phyloP scores from a whole-genome alignment of 2,888 invertebrate species.

The Chymomyza caudatula region DNA sequence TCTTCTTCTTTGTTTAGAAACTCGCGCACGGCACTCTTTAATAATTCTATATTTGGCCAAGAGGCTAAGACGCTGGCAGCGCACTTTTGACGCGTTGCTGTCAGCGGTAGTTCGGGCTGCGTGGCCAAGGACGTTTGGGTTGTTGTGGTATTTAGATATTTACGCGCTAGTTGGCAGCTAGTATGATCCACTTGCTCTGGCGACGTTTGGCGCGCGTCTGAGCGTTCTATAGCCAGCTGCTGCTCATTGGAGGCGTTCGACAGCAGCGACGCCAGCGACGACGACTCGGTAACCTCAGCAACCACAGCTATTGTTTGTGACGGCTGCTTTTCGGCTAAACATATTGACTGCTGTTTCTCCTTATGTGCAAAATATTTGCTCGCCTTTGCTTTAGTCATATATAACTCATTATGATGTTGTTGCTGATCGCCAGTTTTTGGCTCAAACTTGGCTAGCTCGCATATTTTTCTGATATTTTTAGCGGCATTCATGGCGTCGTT shows the following conservation, averaged over 20 bases:
- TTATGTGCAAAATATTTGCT: constrained; percentile 30
- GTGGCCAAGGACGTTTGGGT: constrained; percentile 15
- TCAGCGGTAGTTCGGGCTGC: background rate
- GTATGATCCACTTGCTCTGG: constrained; percentile 67
- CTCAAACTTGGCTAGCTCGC: constrained; percentile 63
- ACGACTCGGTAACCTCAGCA: constrained; percentile 23
- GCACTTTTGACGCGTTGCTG: constrained; percentile 5
- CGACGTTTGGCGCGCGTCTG: constrained; percentile 75
- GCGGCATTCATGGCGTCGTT: constrained; percentile 61
- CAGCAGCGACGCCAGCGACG: constrained; percentile 25
- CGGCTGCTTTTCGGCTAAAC: constrained; percentile 51
- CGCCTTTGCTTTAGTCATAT: constrained; percentile 59
- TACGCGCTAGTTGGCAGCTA: constrained; percentile 24
- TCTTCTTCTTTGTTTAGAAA: constrained; percentile 29
- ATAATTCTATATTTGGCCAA: constrained; percentile 56
- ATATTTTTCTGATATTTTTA: constrained; percentile 68
- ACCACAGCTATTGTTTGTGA: constrained; percentile 40
- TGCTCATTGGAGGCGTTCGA: constrained; percentile 28
- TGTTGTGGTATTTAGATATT: constrained; percentile 28
- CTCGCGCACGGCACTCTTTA: constrained; percentile 50
- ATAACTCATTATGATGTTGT: constrained; percentile 56
- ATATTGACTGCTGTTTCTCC: constrained; percentile 58
- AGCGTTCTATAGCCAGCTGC: constrained; percentile 38
- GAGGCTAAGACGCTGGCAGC: constrained; percentile 10
- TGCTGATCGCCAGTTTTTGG: background rate